Base-by-base conservation (phyloP, 2,113 vertebrate genomes). In the Myxocyprinus asiaticus region DNA sequence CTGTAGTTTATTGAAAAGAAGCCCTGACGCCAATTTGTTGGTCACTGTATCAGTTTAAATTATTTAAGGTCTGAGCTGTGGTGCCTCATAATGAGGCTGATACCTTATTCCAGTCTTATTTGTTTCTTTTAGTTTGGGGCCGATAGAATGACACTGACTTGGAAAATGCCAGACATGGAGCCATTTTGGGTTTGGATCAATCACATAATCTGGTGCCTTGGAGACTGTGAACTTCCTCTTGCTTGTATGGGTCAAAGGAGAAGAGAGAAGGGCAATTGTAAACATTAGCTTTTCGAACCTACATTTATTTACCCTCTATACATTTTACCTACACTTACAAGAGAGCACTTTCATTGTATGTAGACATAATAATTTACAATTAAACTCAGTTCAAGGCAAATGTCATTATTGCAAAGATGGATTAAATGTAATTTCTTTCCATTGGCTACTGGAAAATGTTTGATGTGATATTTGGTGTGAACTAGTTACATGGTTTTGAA, bases 121-220 rank as follows among this genome's bases (percentile, higher is more conserved):
- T 65, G 69, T 84, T 75, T 80, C 70, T 77, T 65, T 78, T 69
- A 63, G 75, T 74, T 78, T 81, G 59, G 44, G 56, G 67, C 68
- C 10, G 12, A 56, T 63, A 65, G 11, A 9, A 80, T 56, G 82
- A 61, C 67, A 75, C 42, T 48, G 61, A 51, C 43, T 71, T 79
- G 63, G 68, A 64, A 76, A 82, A 85, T 77, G 81, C 81, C 81
- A 85, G 84, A 85, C 75, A 42, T 67, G 50, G 73, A 82, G 81
- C 59, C 81, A 76, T 81, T 78, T 75, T 69, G 69, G 78, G 67
- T 78, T 63, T 6, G 12, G 69, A 84, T 84, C 75, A 81, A 84
- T 84, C 14, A 11, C 8, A 55, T 83, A 77, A 72, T 67, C 69
- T 62, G 82, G 72, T 83, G 73, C 72, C 73, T 58, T 59, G 48